Base-by-base conservation (phyloP, 2,888 invertebrate species). In the Zaprionus lineosus region DNA sequence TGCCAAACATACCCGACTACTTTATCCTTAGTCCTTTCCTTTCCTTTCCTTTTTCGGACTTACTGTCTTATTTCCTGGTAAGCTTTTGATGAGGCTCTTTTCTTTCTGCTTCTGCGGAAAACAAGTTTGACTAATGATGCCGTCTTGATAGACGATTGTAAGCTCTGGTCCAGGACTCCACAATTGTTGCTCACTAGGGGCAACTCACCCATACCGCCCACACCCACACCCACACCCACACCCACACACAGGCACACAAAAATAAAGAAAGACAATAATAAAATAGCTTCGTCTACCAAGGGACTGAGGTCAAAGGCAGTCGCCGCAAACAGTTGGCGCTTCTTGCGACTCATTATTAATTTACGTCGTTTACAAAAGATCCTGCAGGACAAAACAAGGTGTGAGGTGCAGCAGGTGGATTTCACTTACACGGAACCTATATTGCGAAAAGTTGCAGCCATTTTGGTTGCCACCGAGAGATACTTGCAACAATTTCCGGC, bases 101-200 rank as follows among this genome's bases (percentile, higher is more conserved):
- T 44, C 37, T 14, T 53, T 52, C 41, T 48, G 29, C 34, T 33
- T 34, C 19, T 43, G 51, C 51, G 64, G 44, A 56, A 56, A 58
- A 53, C 48, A 72, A 65, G 56, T 64, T 77, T 73, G 69, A 73
- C 78, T 73, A 77, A 77, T 73, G 78, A 77, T 67, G 68, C 55
- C 50, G 36, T 14, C 43, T 21, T 57, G 63, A 51, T 69, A 62
- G 58, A 37, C 46, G 31, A 47, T 15, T 43, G 47, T 19, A 39
- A 21, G 47, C 14, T n/a, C n/a, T 37, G 11, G 29, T 36, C 12
- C 24, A 31, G 29, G 3, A 9, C 26, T 19, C 18, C 44, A 31
- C 51, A 71, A 65, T 60, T 66, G 52, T 34, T 41, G 56, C 47
- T 18, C 60, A 36, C 44, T 50, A 41, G 48, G 52, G 39, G 15